Evolutionary conservation across 1,140 invertebrate genomes (phyloP), one percentile per base, ranked within the genome.

Genomic region (Drosophila kanapiae): DNA sequence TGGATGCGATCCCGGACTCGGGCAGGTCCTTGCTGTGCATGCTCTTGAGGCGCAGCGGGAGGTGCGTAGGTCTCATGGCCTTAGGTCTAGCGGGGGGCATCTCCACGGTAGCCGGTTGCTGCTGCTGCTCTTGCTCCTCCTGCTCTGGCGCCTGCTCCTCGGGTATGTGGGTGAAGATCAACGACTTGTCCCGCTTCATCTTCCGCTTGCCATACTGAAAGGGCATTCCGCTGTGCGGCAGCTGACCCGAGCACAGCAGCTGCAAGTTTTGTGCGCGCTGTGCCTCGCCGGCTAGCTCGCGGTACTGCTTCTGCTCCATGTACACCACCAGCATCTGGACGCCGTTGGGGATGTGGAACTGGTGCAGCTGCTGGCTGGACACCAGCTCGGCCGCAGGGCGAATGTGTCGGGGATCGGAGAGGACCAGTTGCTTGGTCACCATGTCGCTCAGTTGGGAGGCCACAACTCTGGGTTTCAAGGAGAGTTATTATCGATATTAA

Each of bases 241-340:
- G 37, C n/a, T 91, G 80, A 0, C 81, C 68, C n/a, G 88, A 86
- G 40, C 69, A 76, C 35, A 80, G 80, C 31, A 80, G 80, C 58
- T 84, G 85, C 31, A 93, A 33, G 45, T 81, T 91, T 75, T 93
- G 91, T 0, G 91, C 90, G 3, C 82, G 79, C 61, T 91, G 82
- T 14, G 92, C 82, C 27, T 92, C 91, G 0, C 67, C 64, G 1
- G 65, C 68, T 51, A 96, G 78, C 40, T 93, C 93, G 3, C 93
- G 79, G 75, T 96, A 95, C 67, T 96, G 95, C 51, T 94, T 94
- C 45, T 94, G 94, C 8, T 95, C 94, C 42, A 97, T 93, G 82
- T 96, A 97, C 6, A 97, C 95, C n/a, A 95, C 94, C 16, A 97
- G 92, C 51, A 98, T 93, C 91, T 97, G 96, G 7, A 96, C 96